phyloP scores from a whole-genome alignment of 1,140 invertebrate species.

The Camponotus floridanus region DNA sequence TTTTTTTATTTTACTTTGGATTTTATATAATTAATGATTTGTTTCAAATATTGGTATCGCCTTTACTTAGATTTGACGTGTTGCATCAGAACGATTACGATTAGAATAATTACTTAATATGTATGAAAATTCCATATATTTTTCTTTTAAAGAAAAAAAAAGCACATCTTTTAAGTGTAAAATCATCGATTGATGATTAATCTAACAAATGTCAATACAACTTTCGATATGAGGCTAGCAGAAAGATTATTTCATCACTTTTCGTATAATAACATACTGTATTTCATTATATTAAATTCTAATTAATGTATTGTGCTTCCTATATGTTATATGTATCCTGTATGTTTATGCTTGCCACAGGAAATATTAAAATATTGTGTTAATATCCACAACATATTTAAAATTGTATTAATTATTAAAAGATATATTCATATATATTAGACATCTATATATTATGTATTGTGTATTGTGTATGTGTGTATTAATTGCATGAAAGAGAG shows the following conservation, averaged over 20 bases:
- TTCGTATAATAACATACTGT: not conserved
- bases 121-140: not conserved
- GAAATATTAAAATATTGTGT: conserved; percentile 12
- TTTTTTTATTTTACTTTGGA: no score
- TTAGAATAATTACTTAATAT: not conserved
- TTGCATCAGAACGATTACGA: no score
- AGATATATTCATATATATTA: not conserved
- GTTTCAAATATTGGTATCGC: not conserved
- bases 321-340: no score
- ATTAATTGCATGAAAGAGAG: not conserved
- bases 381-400: not conserved
- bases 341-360: not conserved
- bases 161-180: not conserved
- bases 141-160: not conserved
- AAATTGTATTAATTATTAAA: conserved; percentile 18
- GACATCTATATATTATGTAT: not conserved
- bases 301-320: not conserved
- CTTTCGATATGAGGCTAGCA: not conserved
- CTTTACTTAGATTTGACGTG: not conserved
- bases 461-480: no score
- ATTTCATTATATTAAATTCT: not conserved
- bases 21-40: not conserved
- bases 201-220: not conserved
- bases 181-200: not conserved
- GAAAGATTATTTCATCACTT: not conserved